Evolutionary conservation across 2,888 invertebrate genomes (phyloP), one percentile per base, ranked within the genome.

Genomic region (Protonemura montana): DNA sequence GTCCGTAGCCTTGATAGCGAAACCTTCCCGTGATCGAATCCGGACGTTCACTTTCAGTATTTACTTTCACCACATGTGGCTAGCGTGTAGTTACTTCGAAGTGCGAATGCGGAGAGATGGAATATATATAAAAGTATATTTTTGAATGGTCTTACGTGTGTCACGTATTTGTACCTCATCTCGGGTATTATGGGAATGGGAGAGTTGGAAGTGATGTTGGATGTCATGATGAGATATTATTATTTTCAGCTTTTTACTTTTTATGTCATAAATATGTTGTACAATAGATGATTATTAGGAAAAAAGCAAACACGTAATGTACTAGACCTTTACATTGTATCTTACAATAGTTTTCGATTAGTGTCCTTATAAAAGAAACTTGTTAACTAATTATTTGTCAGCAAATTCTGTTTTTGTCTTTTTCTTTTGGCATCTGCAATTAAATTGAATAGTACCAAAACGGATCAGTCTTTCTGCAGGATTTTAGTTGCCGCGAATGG

Each of bases 11-110:
- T 30, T 21, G 28, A 6, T 81, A 6, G 30, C 81, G 27, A 81
- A n/a, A 59, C 59, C 59, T 59, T 10, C 59, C 59, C 59, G 59
- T 21, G 59, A 10, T 59, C 59, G 59, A 13, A 21, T 35, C 35
- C 21, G 59, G 59, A 59, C 59, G 78, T 25, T 78, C 26, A 78
- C 21, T 78, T 78, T 78, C 78, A 78, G 78, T 78, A 78, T 78
- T 78, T 28, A 78, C 59, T 59, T 59, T 59, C 59, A 59, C 59
- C 59, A 59, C 59, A 59, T 59, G 59, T 59, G 59, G 59, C 59
- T 59, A 59, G 59, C 21, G 59, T 21, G 3, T 59, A 59, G 59
- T 59, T 16, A 10, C 6, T 59, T 3, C 59, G 13, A 59, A 2
- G 59, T 59, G 59, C 13, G 59, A 59, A 59, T 59, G 59, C 21